Evolutionary conservation across 2,797 vertebrate genomes (phyloP).

Genomic region (Otolemur crassicaudatus): DNA sequence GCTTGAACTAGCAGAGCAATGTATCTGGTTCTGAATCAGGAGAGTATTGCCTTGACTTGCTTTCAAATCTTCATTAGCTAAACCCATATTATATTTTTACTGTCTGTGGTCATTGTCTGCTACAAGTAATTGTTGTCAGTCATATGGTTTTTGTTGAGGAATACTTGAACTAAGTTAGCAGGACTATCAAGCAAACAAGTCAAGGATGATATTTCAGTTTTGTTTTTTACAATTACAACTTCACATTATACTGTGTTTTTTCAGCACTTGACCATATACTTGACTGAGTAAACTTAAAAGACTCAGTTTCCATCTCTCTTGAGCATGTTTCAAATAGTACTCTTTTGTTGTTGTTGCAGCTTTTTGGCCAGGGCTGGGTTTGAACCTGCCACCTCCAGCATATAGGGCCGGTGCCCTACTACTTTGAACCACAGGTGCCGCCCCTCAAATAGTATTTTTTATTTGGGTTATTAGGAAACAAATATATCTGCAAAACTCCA

Average conservation of each 20-base stretch:
- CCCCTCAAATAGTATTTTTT: conserved; percentile 48
- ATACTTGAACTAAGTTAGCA: conserved; percentile 33
- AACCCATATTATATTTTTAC: background rate
- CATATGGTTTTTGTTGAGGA: background rate
- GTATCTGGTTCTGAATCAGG: conserved; percentile 26
- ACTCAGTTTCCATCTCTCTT: background rate
- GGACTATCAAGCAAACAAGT: background rate
- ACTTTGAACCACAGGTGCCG: no score
- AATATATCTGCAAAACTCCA: background rate
- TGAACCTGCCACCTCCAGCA: no score
- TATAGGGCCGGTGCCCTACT: no score
- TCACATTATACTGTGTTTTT: background rate
- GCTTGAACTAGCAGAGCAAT: background rate
- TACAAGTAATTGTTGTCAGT: conserved; percentile 45
- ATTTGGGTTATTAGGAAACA: conserved; percentile 32
- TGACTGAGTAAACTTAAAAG: background rate
- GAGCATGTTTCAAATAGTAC: conserved; percentile 41
- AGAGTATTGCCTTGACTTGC: background rate
- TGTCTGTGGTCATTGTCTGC: conserved; percentile 11
- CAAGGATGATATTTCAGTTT: conserved; percentile 26
- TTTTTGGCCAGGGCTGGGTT: no score
- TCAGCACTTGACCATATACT: background rate
- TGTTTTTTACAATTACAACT: conserved; percentile 12
- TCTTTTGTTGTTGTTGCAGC: background rate
- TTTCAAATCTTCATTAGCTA: conserved; percentile 36